Evolutionary conservation across 2,888 invertebrate genomes (phyloP).

Genomic region (Apotomis betuletana): DNA sequence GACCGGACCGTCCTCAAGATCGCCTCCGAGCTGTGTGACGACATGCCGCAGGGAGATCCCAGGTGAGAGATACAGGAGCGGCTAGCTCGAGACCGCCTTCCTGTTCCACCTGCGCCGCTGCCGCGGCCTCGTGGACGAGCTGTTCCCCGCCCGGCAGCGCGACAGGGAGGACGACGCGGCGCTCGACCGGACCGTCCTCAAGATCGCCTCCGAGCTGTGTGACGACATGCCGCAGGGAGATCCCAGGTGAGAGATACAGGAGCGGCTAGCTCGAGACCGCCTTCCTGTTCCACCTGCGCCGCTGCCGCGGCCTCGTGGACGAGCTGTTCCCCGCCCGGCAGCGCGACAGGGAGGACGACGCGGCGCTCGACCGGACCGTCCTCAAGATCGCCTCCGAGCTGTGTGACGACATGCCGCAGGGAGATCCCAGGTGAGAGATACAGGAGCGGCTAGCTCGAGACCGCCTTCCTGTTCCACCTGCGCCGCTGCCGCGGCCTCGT

Average conservation of each 20-base stretch:
- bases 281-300: slow-evolving; percentile 89
- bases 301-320: slow-evolving; percentile 61
- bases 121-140: slow-evolving; percentile 56
- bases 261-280: slow-evolving; percentile 86
- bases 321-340: slow-evolving; percentile 59
- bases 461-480: slow-evolving; percentile 90
- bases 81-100: slow-evolving; percentile 89
- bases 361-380: slow-evolving; percentile 69
- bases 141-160: slow-evolving; percentile 58
- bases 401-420: slow-evolving; percentile 93
- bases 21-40: slow-evolving; percentile 91
- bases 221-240: slow-evolving; percentile 95
- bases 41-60: slow-evolving; percentile 95
- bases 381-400: slow-evolving; percentile 87
- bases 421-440: slow-evolving; percentile 87
- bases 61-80: slow-evolving; percentile 55
- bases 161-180: slow-evolving; percentile 61
- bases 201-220: slow-evolving; percentile 89
- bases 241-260: slow-evolving; percentile 79
- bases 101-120: slow-evolving; percentile 87
- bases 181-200: slow-evolving; percentile 67
- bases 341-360: slow-evolving; percentile 58
- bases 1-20: slow-evolving; percentile 76
- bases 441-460: slow-evolving; percentile 82
- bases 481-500: slow-evolving; percentile 76